Evolutionary conservation across 2,888 invertebrate species (phyloP).

Genomic region (Fabriciana adippe): DNA sequence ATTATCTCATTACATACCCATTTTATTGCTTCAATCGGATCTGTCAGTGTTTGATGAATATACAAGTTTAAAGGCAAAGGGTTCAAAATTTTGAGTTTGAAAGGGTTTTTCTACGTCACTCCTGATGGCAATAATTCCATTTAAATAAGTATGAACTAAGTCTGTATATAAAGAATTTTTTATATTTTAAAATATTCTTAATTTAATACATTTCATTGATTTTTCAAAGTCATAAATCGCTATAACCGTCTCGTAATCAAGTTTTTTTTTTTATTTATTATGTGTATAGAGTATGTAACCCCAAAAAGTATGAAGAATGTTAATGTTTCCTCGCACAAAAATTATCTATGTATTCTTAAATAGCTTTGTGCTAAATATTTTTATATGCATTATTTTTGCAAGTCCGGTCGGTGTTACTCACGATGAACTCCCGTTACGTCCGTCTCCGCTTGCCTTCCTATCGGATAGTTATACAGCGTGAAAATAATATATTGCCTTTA

Average conservation of each 20-base stretch:
- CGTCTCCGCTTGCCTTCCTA: conserved; percentile 49
- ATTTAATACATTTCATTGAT: background rate
- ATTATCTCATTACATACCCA: conserved; percentile 38
- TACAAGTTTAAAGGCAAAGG: conserved; percentile 14
- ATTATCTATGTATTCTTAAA: conserved; percentile 8
- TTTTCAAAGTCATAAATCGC: background rate
- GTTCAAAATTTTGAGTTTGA: background rate
- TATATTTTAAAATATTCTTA: too few relatives aligned
- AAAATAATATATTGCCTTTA: conserved; percentile 33
- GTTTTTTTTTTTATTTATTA: conserved; percentile 8
- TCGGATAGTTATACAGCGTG: conserved; percentile 46
- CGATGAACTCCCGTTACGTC: conserved; percentile 50
- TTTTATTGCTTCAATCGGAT: conserved; percentile 35
- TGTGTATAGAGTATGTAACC: conserved; percentile 1
- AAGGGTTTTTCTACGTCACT: conserved; percentile 5
- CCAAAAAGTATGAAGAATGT: conserved; percentile 11
- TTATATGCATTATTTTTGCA: conserved; percentile 20
- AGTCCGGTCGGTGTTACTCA: conserved; percentile 30
- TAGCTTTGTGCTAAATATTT: conserved; percentile 8
- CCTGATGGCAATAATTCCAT: background rate
- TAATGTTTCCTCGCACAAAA: conserved; percentile 10
- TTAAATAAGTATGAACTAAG: too few relatives aligned
- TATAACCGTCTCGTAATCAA: too few relatives aligned
- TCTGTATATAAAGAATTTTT: too few relatives aligned
- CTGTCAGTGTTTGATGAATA: conserved; percentile 34